These are phyloP conservation scores for Stercorarius parasiticus DNA, from an alignment of 2,113 vertebrate species.

Conservation along the genomic window DNA sequence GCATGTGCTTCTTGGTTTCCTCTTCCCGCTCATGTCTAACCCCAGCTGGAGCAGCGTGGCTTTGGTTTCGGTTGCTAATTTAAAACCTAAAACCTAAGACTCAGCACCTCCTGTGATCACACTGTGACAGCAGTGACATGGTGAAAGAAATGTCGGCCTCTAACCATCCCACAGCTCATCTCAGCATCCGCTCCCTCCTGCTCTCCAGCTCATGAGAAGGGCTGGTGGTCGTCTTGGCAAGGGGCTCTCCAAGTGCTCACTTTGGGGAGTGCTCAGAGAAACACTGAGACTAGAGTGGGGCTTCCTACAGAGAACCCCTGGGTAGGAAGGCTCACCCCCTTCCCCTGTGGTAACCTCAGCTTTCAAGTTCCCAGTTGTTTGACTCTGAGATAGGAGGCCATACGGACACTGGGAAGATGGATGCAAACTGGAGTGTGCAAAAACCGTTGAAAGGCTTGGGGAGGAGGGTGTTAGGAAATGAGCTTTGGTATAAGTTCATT, in stretches of 20 bases:
- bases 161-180: neutral
- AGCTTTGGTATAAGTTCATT: neutral
- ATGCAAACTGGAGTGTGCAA: neutral
- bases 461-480: neutral
- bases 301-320: neutral
- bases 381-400: neutral
- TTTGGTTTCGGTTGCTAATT: conserved; percentile 11
- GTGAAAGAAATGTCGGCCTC: neutral
- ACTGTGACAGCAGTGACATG: neutral
- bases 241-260: neutral
- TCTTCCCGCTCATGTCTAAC: neutral
- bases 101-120: neutral
- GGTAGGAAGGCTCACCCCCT: neutral
- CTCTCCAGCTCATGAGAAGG: neutral
- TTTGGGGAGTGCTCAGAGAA: neutral
- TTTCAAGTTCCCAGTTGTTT: neutral
- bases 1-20: neutral
- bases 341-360: rapidly evolving
- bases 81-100: neutral
- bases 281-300: neutral
- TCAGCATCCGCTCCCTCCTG: neutral
- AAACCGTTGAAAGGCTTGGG: rapidly evolving
- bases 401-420: neutral
- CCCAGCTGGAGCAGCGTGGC: neutral
- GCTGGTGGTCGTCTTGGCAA: neutral